Evolutionary conservation across 2,113 vertebrate species (phyloP).

Genomic region (Paramormyrops kingsleyae): DNA sequence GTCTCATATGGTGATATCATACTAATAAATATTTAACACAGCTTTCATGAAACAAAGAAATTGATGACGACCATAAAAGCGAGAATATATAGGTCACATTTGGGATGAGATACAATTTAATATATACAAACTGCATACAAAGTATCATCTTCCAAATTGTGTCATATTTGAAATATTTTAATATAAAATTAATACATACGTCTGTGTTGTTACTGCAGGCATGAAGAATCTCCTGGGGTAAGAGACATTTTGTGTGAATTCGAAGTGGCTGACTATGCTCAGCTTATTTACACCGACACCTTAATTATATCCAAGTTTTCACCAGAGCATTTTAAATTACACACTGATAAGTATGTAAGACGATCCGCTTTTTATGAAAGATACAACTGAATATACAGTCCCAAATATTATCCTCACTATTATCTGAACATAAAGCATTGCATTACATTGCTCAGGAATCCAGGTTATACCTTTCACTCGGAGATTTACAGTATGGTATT

Average conservation of each 20-base stretch:
- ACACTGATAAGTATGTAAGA: background rate
- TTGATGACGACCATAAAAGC: background rate
- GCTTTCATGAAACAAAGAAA: background rate
- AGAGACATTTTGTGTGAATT: background rate
- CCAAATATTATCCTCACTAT: background rate
- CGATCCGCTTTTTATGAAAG: background rate
- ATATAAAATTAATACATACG: conserved; percentile 47
- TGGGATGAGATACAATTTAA: background rate
- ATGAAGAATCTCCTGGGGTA: conserved; percentile 54
- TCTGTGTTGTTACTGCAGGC: conserved; percentile 56
- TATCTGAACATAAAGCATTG: background rate
- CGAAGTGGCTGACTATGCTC: background rate
- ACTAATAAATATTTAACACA: background rate
- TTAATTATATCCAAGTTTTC: background rate
- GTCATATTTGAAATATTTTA: background rate
- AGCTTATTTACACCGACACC: background rate
- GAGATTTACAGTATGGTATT: background rate
- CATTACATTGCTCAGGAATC: background rate
- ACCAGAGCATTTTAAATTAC: background rate
- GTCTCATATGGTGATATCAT: background rate
- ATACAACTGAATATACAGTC: background rate
- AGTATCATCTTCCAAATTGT: background rate
- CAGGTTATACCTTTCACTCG: background rate
- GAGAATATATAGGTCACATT: background rate
- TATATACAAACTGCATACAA: background rate